Evolutionary conservation across 2,113 vertebrate genomes (phyloP).

Genomic region (Budorcas taxicolor): DNA sequence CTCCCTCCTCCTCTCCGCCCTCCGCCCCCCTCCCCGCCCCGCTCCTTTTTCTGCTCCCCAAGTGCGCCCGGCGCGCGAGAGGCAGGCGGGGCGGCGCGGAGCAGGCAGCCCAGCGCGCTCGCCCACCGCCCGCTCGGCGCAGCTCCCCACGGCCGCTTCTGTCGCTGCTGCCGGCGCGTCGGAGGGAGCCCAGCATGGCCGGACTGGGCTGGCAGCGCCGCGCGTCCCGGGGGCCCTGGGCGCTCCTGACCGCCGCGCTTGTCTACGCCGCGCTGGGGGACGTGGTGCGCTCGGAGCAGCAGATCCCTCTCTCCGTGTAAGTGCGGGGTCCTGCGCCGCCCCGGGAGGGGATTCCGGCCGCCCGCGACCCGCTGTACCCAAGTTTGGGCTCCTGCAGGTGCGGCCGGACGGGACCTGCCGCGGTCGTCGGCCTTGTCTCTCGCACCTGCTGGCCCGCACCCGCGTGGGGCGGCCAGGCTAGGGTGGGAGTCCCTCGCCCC

Average conservation of each 20-base stretch:
- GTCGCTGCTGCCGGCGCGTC: slow-evolving; percentile 36
- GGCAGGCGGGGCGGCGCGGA: slow-evolving; percentile 54
- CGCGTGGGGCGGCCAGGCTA: background rate
- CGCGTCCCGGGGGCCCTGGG: slow-evolving; percentile 57
- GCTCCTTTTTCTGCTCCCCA: slow-evolving; percentile 55
- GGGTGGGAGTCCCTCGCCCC: background rate
- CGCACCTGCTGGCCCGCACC: slow-evolving; percentile 25
- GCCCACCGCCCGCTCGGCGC: slow-evolving; percentile 45
- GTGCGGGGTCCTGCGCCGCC: slow-evolving; percentile 74
- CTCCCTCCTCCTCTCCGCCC: slow-evolving; percentile 9
- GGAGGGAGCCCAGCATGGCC: slow-evolving; percentile 58
- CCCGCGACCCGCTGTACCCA: slow-evolving; percentile 16
- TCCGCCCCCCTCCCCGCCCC: background rate
- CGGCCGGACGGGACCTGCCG: background rate
- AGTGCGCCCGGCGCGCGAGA: slow-evolving; percentile 58
- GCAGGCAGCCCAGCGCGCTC: slow-evolving; percentile 44
- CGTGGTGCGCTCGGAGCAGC: slow-evolving; percentile 89
- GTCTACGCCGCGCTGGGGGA: slow-evolving; percentile 79
- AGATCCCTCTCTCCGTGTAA: slow-evolving; percentile 97
- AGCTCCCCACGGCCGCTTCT: background rate
- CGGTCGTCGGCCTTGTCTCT: background rate
- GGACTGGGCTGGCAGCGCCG: slow-evolving; percentile 37
- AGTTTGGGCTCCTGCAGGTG: slow-evolving; percentile 72
- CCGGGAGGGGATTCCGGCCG: slow-evolving; percentile 12
- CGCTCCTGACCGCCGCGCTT: slow-evolving; percentile 73